Evolutionary conservation across 2,797 vertebrate genomes (phyloP).

Genomic region (Dryobates pubescens): DNA sequence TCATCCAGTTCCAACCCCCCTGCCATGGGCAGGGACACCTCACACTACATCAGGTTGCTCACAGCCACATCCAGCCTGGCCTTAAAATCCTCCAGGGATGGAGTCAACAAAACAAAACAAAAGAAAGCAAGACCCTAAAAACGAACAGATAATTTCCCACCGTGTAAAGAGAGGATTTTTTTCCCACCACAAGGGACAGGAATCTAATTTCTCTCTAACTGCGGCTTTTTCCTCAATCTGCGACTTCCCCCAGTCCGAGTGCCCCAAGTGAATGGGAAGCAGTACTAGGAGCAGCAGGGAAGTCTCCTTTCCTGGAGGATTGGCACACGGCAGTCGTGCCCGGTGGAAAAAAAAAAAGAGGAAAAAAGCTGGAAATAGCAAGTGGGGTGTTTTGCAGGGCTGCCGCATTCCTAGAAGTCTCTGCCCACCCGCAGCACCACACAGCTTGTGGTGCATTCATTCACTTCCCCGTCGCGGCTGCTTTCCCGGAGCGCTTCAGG

Average conservation of each 20-base stretch:
- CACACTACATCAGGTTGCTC: no score
- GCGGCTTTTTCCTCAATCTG: not conserved
- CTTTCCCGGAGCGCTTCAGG: not conserved
- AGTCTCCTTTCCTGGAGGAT: rapidly evolving
- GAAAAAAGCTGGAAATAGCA: not conserved
- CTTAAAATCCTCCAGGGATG: no score
- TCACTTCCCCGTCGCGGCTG: not conserved
- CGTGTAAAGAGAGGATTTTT: not conserved
- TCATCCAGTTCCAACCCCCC: no score
- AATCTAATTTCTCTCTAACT: rapidly evolving
- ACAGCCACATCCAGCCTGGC: no score
- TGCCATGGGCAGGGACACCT: no score
- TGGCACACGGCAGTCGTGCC: not conserved
- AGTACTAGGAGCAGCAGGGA: not conserved
- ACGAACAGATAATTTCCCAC: not conserved
- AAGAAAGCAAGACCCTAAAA: not conserved
- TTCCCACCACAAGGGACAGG: not conserved
- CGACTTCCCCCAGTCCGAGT: no score
- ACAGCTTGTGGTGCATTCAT: not conserved
- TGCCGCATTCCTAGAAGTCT: rapidly evolving
- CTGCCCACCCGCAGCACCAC: not conserved
- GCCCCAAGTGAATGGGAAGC: not conserved
- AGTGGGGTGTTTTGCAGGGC: rapidly evolving
- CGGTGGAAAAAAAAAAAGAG: no score
- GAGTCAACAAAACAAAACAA: not conserved